Base-by-base conservation (phyloP, 1,140 invertebrate genomes). In the Drosophila burlai region DNA sequence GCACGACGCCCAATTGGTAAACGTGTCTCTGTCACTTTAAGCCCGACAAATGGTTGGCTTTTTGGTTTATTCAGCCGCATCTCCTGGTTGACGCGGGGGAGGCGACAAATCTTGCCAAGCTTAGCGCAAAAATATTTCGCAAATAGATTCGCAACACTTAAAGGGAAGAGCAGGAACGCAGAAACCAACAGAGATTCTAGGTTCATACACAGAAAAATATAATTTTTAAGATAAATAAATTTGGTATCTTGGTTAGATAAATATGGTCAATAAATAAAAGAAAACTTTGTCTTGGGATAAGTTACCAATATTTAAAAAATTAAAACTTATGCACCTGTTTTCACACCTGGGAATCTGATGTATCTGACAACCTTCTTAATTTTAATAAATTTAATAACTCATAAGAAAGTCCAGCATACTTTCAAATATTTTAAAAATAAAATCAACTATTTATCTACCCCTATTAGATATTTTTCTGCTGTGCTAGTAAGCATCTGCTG, bases 21-120 rank as follows among this genome's bases (percentile, higher is more conserved):
- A 81, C 82, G 83, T 85, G 82, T 75, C 75, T 71, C 76, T 85
- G 83, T 86, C 83, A 85, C 54, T 65, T 86, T 82, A 86, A 82
- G 69, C 61, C 62, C 75, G 42, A 81, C 82, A 84, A 84, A 84
- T 85, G 45, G 68, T 73, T 68, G 29, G 21, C 16, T 49, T 31
- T 66, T 31, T 40, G 16, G 21, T 36, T 29, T 46, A 36, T 10
- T 9, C 47, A 24, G 54, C 36, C 54, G 43, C 43, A 46, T 54
- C 49, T 21, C 43, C 42, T 36, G 6, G 21, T 42, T 40, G 10
- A n/a, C n/a, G 71, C 57, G 71, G 69, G 59, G 75, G 49, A 42
- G 72, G 50, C 36, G 52, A 67, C 64, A 72, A 55, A 71, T 84
- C 72, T 82, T 73, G 49, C 67, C 60, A 65, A 76, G 76, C 76